Percentiles rank a stretch among this genome's conserved stretches.
These are phyloP conservation scores for Acromyrmex charruanus DNA, from an alignment of 1,140 invertebrate species.

Conservation along the genomic window DNA sequence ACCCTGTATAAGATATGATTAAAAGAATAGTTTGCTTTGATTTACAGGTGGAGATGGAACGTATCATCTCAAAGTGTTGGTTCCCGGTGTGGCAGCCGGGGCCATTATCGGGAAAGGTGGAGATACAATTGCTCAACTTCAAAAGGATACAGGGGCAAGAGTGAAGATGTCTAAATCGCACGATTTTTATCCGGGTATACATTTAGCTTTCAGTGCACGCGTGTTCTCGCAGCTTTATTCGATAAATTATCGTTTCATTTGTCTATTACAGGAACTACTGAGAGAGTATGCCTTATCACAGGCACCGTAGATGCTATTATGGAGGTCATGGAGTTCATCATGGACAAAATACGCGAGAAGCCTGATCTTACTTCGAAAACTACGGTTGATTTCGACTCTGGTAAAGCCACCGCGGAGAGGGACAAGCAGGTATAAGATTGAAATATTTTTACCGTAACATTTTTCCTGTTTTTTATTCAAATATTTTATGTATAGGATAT, in stretches of 20 bases:
- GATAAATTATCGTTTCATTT: neutral
- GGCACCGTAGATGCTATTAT: constrained; percentile 97
- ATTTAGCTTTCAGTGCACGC: neutral
- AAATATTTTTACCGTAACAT: constrained; percentile 20
- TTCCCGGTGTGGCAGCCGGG: constrained; percentile 97
- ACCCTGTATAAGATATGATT: neutral
- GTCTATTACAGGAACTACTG: constrained; percentile 94
- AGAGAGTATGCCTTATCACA: constrained; percentile 98
- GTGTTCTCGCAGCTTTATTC: neutral
- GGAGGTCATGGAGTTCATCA: constrained; percentile 97
- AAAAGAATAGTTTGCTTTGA: constrained; percentile 5
- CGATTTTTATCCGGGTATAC: constrained; percentile 97
- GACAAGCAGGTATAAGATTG: constrained; percentile 90
- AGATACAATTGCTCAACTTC: constrained; percentile 98
- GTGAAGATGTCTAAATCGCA: constrained; percentile 99
- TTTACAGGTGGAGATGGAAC: constrained; percentile 90
- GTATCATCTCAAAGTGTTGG: constrained; percentile 98
- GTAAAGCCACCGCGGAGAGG: constrained; percentile 91
- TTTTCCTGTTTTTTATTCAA: neutral
- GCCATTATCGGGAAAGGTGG: constrained; percentile 99
- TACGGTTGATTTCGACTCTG: constrained; percentile 89
- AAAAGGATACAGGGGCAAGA: constrained; percentile 97
- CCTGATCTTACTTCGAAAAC: constrained; percentile 95
- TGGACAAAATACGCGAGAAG: constrained; percentile 99
- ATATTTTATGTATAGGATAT: neutral